Conservation (phyloP, 2,888 invertebrate genomes). For the Rutpela maculata region DNA sequence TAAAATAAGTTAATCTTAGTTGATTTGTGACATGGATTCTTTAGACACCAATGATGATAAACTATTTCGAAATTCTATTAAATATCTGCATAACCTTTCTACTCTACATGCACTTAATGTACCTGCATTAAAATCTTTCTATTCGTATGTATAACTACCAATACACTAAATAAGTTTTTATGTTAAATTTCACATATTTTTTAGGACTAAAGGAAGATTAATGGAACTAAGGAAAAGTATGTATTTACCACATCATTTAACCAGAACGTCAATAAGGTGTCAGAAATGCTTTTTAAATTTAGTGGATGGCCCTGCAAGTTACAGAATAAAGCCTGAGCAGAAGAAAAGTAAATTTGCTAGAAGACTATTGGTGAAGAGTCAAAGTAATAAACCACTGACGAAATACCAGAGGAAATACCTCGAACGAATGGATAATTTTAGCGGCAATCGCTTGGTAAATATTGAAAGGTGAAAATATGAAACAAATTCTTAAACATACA, state of each 20-base stretch:
- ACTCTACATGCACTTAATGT: constrained; percentile 39
- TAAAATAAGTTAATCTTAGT: too few species aligned
- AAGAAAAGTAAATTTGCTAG: constrained; percentile 49
- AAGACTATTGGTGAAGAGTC: constrained; percentile 42
- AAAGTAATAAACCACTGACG: constrained; percentile 45
- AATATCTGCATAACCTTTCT: constrained; percentile 48
- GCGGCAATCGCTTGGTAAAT: constrained; percentile 51
- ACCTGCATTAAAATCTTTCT: constrained; percentile 47
- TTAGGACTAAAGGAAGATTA: constrained; percentile 49
- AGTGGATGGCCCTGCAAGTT: constrained; percentile 50
- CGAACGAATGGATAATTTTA: constrained; percentile 38
- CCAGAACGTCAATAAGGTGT: constrained; percentile 44
- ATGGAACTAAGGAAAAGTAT: constrained; percentile 46
- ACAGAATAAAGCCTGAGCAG: constrained; percentile 43
- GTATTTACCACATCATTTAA: constrained; percentile 43
- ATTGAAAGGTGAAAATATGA: neutral
- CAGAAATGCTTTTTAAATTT: constrained; percentile 50
- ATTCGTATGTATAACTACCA: constrained; percentile 42
- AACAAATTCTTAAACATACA: too few species aligned
- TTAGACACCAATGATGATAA: constrained; percentile 32
- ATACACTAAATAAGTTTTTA: neutral
- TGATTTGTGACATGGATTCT: neutral
- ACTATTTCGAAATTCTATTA: constrained; percentile 46
- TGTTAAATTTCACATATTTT: constrained; percentile 5
- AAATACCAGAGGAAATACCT: constrained; percentile 49